Conservation (phyloP, 2,113 vertebrate genomes). For the Gopherus evgoodei region DNA sequence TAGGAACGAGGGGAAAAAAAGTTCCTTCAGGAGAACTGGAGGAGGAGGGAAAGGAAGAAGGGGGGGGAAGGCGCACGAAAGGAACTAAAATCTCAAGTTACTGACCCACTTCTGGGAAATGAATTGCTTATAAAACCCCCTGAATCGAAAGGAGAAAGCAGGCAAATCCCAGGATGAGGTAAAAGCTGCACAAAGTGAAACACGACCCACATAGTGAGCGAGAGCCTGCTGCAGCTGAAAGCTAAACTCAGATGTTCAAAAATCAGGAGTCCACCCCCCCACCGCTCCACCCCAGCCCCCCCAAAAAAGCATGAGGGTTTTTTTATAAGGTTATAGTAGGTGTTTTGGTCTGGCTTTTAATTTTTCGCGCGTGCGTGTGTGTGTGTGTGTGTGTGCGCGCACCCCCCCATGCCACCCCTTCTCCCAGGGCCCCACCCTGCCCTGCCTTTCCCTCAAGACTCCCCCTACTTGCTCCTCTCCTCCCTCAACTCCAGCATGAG, state of each 20-base stretch:
- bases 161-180: not conserved
- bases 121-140: not conserved
- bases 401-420: too few species aligned
- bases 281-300: not conserved
- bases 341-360: not conserved
- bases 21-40: not conserved
- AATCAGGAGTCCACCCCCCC: not conserved
- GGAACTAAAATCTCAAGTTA: not conserved
- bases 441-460: too few species aligned
- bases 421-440: not conserved
- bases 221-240: not conserved
- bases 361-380: not conserved
- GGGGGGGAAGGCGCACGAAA: not conserved
- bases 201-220: not conserved
- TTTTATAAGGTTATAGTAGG: not conserved
- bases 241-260: not conserved
- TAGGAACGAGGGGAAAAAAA: not conserved
- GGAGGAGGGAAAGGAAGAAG: not conserved
- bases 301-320: not conserved
- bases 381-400: too few species aligned
- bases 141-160: not conserved
- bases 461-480: not conserved
- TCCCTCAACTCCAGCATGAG: not conserved
- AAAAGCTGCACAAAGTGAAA: not conserved
- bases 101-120: not conserved